Base-by-base conservation (phyloP, 53 echinoderm and acorn worm species). In the Mesocentrotus franciscanus region DNA sequence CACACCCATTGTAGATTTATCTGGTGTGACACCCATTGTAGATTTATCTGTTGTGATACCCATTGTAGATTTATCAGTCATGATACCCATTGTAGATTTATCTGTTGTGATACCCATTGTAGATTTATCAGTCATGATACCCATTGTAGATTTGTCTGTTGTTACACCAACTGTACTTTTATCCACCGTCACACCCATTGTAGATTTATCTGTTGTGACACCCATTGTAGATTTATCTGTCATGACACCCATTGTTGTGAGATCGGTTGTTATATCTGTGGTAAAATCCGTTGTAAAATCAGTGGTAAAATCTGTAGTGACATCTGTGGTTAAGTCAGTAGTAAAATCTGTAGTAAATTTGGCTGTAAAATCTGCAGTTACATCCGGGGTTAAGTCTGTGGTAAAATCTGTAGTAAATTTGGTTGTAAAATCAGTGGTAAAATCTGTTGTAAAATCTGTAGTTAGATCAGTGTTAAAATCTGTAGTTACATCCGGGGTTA, bases 41-140 rank as follows among this genome's bases (percentile, higher is more conserved):
- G 90, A 49, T 10, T 1, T 8, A 90, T n/a, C n/a, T 90, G 90
- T 90, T 58, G 90, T 57, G 42, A 26, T 60, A 91, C n/a, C n/a
- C n/a, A n/a, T n/a, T n/a, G n/a, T n/a, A n/a, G n/a, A n/a, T n/a
- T n/a, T n/a, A n/a, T n/a, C n/a, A n/a, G n/a, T n/a, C n/a, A n/a
- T n/a, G 61, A 8, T 90, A 26, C 9, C 5, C 5, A n/a, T 27
- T 61, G 61, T 61, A 90, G 90, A 49, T 9, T 1, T 8, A 90
- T 90, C 61, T 90, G 90, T 90, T 58, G 90, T 57, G 42, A 26
- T 60, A 91, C n/a, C n/a, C n/a, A n/a, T n/a, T n/a, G n/a, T n/a
- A n/a, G n/a, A n/a, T n/a, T n/a, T n/a, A n/a, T n/a, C n/a, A n/a
- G n/a, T n/a, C n/a, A n/a, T n/a, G n/a, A n/a, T n/a, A n/a, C n/a